Percentiles rank a stretch among this genome's conserved stretches.
phyloP scores from a whole-genome alignment of 2,888 invertebrate genomes.

The Buathra laborator region DNA sequence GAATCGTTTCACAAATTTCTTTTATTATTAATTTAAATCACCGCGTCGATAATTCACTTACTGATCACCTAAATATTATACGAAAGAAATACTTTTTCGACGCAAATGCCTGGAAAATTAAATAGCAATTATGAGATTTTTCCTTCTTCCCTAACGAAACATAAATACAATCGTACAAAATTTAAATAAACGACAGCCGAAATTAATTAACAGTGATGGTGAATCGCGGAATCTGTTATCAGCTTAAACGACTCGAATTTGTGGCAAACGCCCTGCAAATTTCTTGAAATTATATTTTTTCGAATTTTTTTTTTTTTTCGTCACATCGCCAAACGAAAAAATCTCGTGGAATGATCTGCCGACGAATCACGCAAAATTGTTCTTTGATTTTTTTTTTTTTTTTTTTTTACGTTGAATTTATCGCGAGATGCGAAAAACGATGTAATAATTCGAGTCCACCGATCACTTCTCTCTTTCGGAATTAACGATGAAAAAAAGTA shows the following conservation, averaged over 20 bases:
- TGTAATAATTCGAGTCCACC: slow-evolving; percentile 14
- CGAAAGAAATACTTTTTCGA: slow-evolving; percentile 32
- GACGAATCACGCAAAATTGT: slow-evolving; percentile 15
- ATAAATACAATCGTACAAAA: slow-evolving; percentile 43
- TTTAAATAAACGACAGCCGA: slow-evolving; percentile 32
- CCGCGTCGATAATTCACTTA: neutral
- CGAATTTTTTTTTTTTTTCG: neutral
- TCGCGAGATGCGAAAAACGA: slow-evolving; percentile 43
- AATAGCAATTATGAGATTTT: slow-evolving; percentile 6
- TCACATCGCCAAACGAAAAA: slow-evolving; percentile 27
- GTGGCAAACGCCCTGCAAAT: slow-evolving; percentile 48
- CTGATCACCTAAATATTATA: slow-evolving; percentile 11
- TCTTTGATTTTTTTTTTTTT: neutral
- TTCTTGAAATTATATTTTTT: slow-evolving; percentile 33
- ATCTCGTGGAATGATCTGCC: slow-evolving; percentile 33
- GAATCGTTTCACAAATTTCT: slow-evolving; percentile 9
- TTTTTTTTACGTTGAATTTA: neutral
- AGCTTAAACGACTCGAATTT: slow-evolving; percentile 34
- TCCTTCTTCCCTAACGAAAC: slow-evolving; percentile 10
- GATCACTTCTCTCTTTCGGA: neutral
- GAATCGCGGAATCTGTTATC: slow-evolving; percentile 8
- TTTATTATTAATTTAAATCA: neutral
- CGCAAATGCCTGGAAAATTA: neutral
- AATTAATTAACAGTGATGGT: slow-evolving; percentile 9
- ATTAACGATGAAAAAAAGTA: slow-evolving; percentile 28